A percentile compares a stretch with the other conserved stretches of the same genome.
Evolutionary conservation across 2,113 vertebrate genomes (phyloP).

Genomic region (Pelmatolapia mariae): DNA sequence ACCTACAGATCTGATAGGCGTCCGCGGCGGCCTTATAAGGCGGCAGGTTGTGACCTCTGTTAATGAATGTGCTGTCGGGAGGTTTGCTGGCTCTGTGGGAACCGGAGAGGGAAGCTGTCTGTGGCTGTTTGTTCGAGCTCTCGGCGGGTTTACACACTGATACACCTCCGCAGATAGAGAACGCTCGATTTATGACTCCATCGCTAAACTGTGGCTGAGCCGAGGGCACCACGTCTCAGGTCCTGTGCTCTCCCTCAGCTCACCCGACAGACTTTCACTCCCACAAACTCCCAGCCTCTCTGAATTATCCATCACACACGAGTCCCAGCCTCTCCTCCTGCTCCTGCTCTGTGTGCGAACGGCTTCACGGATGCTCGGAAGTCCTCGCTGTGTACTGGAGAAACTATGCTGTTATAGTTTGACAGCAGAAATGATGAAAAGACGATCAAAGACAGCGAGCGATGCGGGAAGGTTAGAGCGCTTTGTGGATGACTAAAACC

Average conservation of each 20-base stretch:
- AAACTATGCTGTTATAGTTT: neutral
- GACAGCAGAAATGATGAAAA: neutral
- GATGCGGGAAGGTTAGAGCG: neutral
- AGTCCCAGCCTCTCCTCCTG: neutral
- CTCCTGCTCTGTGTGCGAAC: neutral
- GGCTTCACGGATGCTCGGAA: neutral
- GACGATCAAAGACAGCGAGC: neutral
- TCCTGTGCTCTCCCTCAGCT: neutral
- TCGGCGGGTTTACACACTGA: neutral
- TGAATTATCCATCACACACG: neutral
- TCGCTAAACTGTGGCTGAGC: neutral
- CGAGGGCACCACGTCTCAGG: neutral
- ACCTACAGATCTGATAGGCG: slow-evolving; percentile 66
- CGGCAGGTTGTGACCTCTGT: slow-evolving; percentile 51
- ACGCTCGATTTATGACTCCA: neutral
- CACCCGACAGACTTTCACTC: neutral
- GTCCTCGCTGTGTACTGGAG: neutral
- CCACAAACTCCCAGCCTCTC: neutral
- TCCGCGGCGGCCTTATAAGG: slow-evolving; percentile 42
- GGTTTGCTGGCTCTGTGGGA: slow-evolving; percentile 43
- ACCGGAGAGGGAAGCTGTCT: neutral
- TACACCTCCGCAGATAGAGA: neutral
- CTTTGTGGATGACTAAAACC: neutral
- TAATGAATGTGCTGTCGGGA: slow-evolving; percentile 53
- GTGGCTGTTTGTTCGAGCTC: neutral